phyloP scores from a whole-genome alignment of 2,888 invertebrate species.

The Glomeris marginata region DNA sequence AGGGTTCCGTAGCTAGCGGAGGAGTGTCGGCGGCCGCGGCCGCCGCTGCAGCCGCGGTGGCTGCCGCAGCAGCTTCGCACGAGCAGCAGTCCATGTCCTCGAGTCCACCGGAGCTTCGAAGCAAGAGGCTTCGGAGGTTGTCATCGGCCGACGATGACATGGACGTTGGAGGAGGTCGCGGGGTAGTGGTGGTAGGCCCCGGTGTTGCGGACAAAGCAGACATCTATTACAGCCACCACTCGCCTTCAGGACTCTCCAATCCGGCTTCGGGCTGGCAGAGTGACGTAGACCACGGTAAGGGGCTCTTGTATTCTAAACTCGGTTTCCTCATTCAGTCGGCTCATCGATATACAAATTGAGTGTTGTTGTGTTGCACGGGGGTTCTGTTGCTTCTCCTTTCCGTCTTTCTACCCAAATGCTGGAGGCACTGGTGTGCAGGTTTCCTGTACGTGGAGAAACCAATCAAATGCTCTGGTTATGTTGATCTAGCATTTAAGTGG shows the following conservation, averaged over 20 bases:
- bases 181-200: conserved; percentile 16
- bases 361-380: no score
- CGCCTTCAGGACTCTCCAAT: conserved; percentile 35
- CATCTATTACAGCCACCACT: conserved; percentile 38
- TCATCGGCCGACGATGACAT: conserved; percentile 40
- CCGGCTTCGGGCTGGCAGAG: conserved; percentile 37
- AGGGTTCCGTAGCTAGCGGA: no score
- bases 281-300: conserved; percentile 36
- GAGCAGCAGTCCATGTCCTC: conserved; percentile 25
- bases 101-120: conserved; percentile 35
- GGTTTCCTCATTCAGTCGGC: no score
- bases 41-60: no score
- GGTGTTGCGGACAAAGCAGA: conserved; percentile 29
- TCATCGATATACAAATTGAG: no score
- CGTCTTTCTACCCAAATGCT: no score
- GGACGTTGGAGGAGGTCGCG: conserved; percentile 25
- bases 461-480: no score
- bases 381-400: no score
- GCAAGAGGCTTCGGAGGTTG: conserved; percentile 38
- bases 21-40: no score
- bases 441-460: no score
- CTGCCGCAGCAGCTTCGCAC: not conserved
- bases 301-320: conserved; percentile 1
- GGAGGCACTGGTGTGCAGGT: no score
- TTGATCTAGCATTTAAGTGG: no score